Percentiles rank a stretch among this genome's conserved stretches.
Evolutionary conservation across 2,797 vertebrate genomes (phyloP).

Genomic region (Telmatherina bonti): DNA sequence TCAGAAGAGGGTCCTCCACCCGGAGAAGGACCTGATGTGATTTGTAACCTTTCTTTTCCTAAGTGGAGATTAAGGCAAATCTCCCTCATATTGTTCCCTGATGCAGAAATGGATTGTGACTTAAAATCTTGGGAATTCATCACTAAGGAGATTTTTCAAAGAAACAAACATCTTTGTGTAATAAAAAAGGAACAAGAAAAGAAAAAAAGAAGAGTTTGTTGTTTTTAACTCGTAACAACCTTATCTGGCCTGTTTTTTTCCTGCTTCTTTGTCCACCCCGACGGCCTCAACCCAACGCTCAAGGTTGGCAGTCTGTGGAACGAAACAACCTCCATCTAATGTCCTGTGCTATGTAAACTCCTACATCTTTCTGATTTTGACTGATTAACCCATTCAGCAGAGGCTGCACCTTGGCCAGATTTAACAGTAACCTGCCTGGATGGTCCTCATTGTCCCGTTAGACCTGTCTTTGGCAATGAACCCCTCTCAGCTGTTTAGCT

Average conservation of each 20-base stretch:
- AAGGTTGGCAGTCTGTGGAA: slow-evolving; percentile 77
- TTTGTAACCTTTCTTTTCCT: slow-evolving; percentile 86
- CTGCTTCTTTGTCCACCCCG: slow-evolving; percentile 29
- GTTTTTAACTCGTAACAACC: slow-evolving; percentile 28
- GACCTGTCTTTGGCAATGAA: slow-evolving; percentile 53
- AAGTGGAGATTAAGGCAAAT: slow-evolving; percentile 84
- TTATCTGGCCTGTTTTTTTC: slow-evolving; percentile 57
- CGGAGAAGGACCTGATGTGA: slow-evolving; percentile 82
- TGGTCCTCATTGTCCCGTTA: slow-evolving; percentile 52
- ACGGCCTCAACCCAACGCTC: slow-evolving; percentile 60
- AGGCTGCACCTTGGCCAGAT: slow-evolving; percentile 54
- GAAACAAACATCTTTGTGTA: slow-evolving; percentile 25
- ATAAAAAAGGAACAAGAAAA: slow-evolving; percentile 6
- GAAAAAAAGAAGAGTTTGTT: slow-evolving; percentile 8
- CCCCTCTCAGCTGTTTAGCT: slow-evolving; percentile 50
- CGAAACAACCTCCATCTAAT: slow-evolving; percentile 54
- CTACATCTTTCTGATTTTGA: slow-evolving; percentile 71
- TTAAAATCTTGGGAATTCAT: slow-evolving; percentile 49
- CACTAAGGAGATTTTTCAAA: slow-evolving; percentile 34
- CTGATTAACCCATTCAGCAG: slow-evolving; percentile 74
- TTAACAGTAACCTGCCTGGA: slow-evolving; percentile 55
- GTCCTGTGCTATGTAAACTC: slow-evolving; percentile 69
- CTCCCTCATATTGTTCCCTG: slow-evolving; percentile 77
- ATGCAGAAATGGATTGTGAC: slow-evolving; percentile 54
- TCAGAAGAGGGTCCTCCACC: slow-evolving; percentile 86